A percentile compares a stretch with the other conserved stretches of the same genome.
These are phyloP conservation scores for Phymorhynchus buccinoides DNA, from an alignment of 1,140 invertebrate species.

Conservation along the genomic window DNA sequence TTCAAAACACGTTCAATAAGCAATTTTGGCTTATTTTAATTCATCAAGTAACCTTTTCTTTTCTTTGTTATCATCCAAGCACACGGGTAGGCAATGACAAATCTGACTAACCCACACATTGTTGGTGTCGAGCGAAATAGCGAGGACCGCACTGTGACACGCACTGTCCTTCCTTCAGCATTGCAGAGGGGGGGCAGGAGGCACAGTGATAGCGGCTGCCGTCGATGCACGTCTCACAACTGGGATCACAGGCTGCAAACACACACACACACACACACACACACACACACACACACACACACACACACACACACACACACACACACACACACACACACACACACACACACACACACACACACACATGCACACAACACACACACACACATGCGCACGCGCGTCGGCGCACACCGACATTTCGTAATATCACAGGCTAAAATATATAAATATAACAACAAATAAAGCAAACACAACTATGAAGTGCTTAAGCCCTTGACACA, in stretches of 20 bases:
- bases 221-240: slow-evolving; percentile 49
- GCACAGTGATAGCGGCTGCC: slow-evolving; percentile 46
- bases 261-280: background rate
- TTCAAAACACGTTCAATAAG: no score
- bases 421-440: no score
- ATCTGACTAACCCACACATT: slow-evolving; percentile 50
- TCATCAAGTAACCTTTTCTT: no score
- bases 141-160: slow-evolving; percentile 52
- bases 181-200: slow-evolving; percentile 46
- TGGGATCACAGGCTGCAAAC: slow-evolving; percentile 48
- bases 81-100: background rate
- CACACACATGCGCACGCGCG: background rate
- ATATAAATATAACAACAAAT: background rate
- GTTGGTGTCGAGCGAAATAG: slow-evolving; percentile 46
- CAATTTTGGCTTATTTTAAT: no score
- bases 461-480: background rate
- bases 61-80: no score
- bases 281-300: background rate
- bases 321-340: background rate
- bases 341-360: background rate
- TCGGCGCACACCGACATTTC: no score
- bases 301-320: slow-evolving; percentile 10
- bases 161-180: slow-evolving; percentile 55
- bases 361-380: background rate
- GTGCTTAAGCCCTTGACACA: no score